phyloP scores from a whole-genome alignment of 2,888 invertebrate genomes.

The Leptinotarsa juncta region DNA sequence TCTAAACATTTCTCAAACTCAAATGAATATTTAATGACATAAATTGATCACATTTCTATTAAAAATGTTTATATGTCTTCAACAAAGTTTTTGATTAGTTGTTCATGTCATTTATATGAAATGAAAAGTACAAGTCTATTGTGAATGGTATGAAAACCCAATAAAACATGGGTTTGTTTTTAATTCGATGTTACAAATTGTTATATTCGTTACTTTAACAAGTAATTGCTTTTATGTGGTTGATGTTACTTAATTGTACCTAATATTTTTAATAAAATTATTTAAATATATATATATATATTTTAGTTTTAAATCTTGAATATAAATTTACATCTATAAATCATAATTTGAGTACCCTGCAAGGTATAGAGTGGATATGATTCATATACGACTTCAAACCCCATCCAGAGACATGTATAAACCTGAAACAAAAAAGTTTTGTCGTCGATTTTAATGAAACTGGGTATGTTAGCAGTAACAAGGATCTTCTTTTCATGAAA shows the following conservation, averaged over 20 bases:
- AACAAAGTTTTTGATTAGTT: neutral
- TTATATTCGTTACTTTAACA: conserved; percentile 51
- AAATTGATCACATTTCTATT: neutral
- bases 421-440: too few species aligned
- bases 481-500: too few species aligned
- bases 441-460: too few species aligned
- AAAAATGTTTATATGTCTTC: neutral
- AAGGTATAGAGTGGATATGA: too few species aligned
- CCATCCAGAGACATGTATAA: too few species aligned
- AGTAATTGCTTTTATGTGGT: conserved; percentile 57
- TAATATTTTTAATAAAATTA: conserved; percentile 64
- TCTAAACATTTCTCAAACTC: too few species aligned
- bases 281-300: conserved; percentile 31
- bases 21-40: neutral
- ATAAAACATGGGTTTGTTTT: conserved; percentile 37
- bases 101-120: neutral
- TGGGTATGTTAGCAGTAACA: too few species aligned
- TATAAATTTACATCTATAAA: too few species aligned
- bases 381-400: too few species aligned
- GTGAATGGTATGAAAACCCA: neutral
- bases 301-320: neutral
- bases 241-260: conserved; percentile 63
- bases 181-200: conserved; percentile 51
- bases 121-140: neutral
- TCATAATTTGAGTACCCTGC: too few species aligned